phyloP scores from a whole-genome alignment of 2,888 invertebrate species.

The Calameuta idolon region DNA sequence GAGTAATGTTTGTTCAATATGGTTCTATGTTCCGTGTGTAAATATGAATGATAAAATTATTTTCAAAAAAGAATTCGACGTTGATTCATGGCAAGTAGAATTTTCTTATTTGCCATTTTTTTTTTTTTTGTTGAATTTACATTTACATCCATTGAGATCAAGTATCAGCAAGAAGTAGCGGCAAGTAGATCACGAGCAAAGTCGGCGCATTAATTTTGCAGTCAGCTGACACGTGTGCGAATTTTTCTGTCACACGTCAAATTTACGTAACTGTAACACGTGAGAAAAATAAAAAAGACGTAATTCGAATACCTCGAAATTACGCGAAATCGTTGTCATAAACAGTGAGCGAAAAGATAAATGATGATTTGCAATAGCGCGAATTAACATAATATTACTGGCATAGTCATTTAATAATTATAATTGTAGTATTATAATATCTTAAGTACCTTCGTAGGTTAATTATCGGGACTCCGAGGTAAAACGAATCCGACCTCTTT shows the following conservation, averaged over 20 bases:
- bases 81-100: not conserved
- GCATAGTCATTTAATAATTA: not conserved
- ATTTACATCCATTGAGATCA: not conserved
- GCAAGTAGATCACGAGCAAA: not conserved
- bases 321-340: not conserved
- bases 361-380: not conserved
- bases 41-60: not conserved
- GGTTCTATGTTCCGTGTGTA: not conserved
- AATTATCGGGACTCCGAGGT: conserved; percentile 33
- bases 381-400: not conserved
- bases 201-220: not conserved
- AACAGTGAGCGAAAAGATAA: not conserved
- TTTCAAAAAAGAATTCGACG: not conserved
- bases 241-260: not conserved
- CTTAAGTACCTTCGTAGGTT: not conserved
- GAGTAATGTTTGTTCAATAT: not conserved
- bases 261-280: not conserved
- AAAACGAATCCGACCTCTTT: conserved; percentile 51
- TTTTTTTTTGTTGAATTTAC: not conserved
- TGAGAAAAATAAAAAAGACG: not conserved
- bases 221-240: not conserved
- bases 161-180: not conserved
- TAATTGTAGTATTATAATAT: not conserved
- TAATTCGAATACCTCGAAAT: not conserved
- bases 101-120: not conserved